A percentile compares a stretch with the other conserved stretches of the same genome.
Conservation (phyloP, 2,888 invertebrate genomes). For the Folsomia candida region DNA sequence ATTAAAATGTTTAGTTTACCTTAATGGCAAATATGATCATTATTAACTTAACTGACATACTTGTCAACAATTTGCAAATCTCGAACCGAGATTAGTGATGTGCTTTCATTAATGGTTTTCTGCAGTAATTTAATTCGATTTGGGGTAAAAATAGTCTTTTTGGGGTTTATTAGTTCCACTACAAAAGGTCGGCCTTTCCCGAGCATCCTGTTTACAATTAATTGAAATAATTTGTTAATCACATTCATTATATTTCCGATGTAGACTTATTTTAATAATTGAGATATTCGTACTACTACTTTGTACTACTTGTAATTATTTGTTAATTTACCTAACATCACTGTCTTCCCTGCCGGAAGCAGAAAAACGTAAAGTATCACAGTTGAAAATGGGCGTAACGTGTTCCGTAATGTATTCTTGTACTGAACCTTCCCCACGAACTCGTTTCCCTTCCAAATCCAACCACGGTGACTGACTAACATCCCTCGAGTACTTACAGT, state of each 20-base stretch:
- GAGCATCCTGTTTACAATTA: slow-evolving; percentile 64
- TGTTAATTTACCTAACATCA: slow-evolving; percentile 65
- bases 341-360: slow-evolving; percentile 95
- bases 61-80: slow-evolving; percentile 66
- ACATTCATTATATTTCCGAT: not conserved
- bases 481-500: slow-evolving; percentile 77
- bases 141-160: slow-evolving; percentile 58
- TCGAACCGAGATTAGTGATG: slow-evolving; percentile 60
- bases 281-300: no score
- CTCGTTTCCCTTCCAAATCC: slow-evolving; percentile 67
- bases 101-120: slow-evolving; percentile 61
- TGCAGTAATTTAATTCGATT: slow-evolving; percentile 62
- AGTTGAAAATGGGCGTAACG: slow-evolving; percentile 63
- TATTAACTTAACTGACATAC: slow-evolving; percentile 54
- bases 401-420: slow-evolving; percentile 79
- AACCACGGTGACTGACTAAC: slow-evolving; percentile 95
- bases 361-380: slow-evolving; percentile 71
- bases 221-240: not conserved
- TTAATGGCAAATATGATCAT: no score
- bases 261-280: no score
- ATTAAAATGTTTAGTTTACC: not conserved
- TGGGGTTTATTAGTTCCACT: slow-evolving; percentile 74
- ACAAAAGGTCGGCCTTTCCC: slow-evolving; percentile 91
- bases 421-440: slow-evolving; percentile 78
- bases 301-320: slow-evolving; percentile 3